Evolutionary conservation across 1,140 invertebrate genomes (phyloP).

Genomic region (Brachionus manjavacas): DNA sequence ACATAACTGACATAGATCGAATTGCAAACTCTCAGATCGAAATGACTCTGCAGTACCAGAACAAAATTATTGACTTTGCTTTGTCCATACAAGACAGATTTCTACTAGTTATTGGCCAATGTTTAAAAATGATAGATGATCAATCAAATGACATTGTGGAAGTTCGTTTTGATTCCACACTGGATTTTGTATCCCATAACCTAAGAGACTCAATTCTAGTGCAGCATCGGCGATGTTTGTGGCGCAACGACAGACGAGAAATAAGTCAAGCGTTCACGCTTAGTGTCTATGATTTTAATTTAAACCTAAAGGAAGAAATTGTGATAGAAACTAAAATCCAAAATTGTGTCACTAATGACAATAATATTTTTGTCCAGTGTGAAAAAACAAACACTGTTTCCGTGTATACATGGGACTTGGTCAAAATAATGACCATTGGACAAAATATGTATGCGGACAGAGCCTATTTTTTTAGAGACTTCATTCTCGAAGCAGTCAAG

Average conservation of each 20-base stretch:
- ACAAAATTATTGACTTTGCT: background rate
- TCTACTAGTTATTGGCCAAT: background rate
- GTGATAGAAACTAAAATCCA: background rate
- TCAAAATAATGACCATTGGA: background rate
- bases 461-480: constrained; percentile 19
- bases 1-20: background rate
- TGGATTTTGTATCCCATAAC: background rate
- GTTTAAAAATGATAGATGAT: constrained; percentile 10
- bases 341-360: background rate
- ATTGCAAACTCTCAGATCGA: background rate
- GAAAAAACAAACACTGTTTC: background rate
- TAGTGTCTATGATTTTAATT: constrained; percentile 6
- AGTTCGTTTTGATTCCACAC: background rate
- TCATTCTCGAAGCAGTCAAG: background rate
- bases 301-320: constrained; percentile 17
- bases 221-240: background rate
- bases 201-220: background rate
- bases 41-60: background rate
- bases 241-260: constrained; percentile 4
- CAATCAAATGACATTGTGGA: background rate
- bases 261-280: background rate
- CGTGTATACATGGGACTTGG: constrained; percentile 20
- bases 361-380: constrained; percentile 14
- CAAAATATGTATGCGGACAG: constrained; percentile 12
- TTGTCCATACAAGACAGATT: background rate